A percentile compares a stretch with the other conserved stretches of the same genome.
These are phyloP conservation scores for Megaptera novaeangliae DNA, from an alignment of 2,113 vertebrate genomes.

Conservation along the genomic window DNA sequence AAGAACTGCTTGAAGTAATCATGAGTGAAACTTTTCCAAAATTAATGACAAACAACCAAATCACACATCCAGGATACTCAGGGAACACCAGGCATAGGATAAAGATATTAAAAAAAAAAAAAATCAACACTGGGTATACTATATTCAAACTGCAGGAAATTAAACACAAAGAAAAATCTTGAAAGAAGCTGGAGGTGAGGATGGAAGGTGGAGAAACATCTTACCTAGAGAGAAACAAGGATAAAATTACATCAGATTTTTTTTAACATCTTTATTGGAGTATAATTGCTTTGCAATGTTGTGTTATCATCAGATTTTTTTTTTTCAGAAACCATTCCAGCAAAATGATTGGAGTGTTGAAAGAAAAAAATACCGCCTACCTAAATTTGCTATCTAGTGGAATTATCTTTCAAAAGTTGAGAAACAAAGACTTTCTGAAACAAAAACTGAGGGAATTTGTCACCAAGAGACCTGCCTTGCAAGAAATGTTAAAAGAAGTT, in stretches of 20 bases:
- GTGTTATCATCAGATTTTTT: too few relatives aligned
- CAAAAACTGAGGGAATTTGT: neutral
- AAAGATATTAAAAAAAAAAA: neutral
- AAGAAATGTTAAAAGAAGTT: neutral
- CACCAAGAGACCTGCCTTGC: neutral
- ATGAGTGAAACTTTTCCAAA: neutral
- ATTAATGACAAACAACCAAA: neutral
- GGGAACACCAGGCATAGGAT: neutral
- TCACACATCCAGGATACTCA: neutral
- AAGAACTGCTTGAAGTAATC: neutral
- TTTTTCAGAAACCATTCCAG: neutral
- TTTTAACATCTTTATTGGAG: too few relatives aligned
- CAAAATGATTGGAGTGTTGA: neutral
- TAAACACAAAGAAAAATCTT: neutral
- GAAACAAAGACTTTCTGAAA: neutral
- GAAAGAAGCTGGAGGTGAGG: neutral
- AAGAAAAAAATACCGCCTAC: neutral
- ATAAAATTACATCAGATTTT: neutral
- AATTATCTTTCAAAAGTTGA: neutral
- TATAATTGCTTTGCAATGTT: too few relatives aligned
- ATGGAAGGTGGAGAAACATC: neutral
- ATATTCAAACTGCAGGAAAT: neutral
- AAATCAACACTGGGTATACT: fast-evolving
- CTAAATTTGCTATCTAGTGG: neutral
- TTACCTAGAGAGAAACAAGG: neutral